Conservation (phyloP, 1,140 invertebrate genomes). For the Physella acuta region DNA sequence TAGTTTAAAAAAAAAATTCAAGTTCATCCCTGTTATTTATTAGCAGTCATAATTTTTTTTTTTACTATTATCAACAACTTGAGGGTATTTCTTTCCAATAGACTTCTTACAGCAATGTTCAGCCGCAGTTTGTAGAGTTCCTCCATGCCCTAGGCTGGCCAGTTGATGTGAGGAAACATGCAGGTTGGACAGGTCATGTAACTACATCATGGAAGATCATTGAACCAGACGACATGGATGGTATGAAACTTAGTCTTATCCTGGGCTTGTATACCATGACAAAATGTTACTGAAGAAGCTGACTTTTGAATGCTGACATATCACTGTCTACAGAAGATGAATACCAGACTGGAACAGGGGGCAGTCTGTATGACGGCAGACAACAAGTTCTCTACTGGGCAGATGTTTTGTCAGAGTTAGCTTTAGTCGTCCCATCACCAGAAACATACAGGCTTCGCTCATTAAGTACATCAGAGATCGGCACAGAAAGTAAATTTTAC, state of each 20-base stretch:
- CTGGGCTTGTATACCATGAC: no score
- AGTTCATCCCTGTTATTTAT: no score
- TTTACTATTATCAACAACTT: no score
- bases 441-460: slow-evolving; percentile 38
- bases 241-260: slow-evolving; percentile 33
- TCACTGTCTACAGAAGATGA: slow-evolving; percentile 48
- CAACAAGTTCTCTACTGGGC: slow-evolving; percentile 89
- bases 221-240: slow-evolving; percentile 45
- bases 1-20: not conserved
- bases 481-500: slow-evolving; percentile 24
- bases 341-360: slow-evolving; percentile 63
- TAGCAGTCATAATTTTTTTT: no score
- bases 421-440: slow-evolving; percentile 86
- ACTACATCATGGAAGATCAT: slow-evolving; percentile 74
- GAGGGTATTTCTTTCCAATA: no score
- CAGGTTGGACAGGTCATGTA: slow-evolving; percentile 86
- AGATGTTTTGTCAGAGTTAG: slow-evolving; percentile 90
- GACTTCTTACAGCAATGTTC: slow-evolving; percentile 64
- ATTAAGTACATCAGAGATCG: slow-evolving; percentile 34
- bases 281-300: not conserved
- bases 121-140: slow-evolving; percentile 77
- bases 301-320: no score
- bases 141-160: slow-evolving; percentile 82
- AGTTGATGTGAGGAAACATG: slow-evolving; percentile 78
- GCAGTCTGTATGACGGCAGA: slow-evolving; percentile 72